These are phyloP conservation scores for Lomographa bimaculata DNA, from an alignment of 2,888 invertebrate genomes.

Conservation along the genomic window DNA sequence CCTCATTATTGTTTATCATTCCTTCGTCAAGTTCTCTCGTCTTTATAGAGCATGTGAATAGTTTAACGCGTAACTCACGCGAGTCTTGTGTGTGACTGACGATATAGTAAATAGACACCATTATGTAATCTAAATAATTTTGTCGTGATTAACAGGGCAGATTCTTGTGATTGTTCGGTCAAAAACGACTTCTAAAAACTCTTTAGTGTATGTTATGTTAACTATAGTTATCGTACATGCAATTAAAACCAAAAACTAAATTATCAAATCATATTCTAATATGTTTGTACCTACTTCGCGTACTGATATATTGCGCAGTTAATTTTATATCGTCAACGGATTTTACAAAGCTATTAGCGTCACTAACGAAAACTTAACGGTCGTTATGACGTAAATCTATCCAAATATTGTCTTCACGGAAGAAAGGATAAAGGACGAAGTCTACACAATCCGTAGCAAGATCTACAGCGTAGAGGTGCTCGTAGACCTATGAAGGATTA, in stretches of 20 bases:
- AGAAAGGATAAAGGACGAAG: constrained; percentile 10
- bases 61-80: constrained; percentile 27
- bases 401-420: neutral
- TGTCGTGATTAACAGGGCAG: constrained; percentile 20
- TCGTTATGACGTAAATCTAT: no score
- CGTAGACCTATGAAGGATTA: constrained; percentile 24
- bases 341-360: constrained; percentile 1
- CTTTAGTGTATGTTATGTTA: no score
- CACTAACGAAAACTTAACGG: no score
- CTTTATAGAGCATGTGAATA: constrained; percentile 18
- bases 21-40: constrained; percentile 16
- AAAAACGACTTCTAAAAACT: no score
- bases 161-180: no score
- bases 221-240: no score
- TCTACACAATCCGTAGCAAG: constrained; percentile 25
- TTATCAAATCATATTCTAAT: no score
- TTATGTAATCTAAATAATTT: constrained; percentile 23
- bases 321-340: constrained; percentile 5
- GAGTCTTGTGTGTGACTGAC: constrained; percentile 18
- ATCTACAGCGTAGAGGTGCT: constrained; percentile 9
- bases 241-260: no score
- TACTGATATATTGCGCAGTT: neutral
- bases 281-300: no score
- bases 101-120: constrained; percentile 16
- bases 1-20: constrained; percentile 29